Evolutionary conservation across 2,113 vertebrate genomes (phyloP), one percentile per base, ranked within the genome.

Genomic region (Phyllostomus hastatus): DNA sequence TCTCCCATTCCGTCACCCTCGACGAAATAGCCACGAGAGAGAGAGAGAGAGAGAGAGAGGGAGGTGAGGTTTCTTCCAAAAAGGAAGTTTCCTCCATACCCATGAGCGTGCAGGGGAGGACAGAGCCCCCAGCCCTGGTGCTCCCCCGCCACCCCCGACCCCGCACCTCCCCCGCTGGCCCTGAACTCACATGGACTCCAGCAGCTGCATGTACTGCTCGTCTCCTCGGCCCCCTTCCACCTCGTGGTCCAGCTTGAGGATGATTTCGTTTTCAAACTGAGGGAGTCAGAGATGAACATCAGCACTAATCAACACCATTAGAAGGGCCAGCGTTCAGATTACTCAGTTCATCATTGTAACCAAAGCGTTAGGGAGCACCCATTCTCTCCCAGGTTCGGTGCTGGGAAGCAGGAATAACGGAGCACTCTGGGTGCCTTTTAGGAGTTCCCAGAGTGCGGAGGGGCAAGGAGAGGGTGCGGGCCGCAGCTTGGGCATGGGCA

Each of bases 221-320:
- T 99, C 99, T 46, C 99, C 99, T 91, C 99, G 99, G 82, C 99
- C 99, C 26, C 99, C 99, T 98, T 99, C 99, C 94, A 99, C 99
- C 84, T 99, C 99, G 3, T 99, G 99, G 96, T 99, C 99, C 99
- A 99, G 97, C 98, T 99, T 99, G 97, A 99, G 98, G 98, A 99
- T 99, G 2, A 99, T 99, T 98, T 99, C 99, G 83, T 99, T 99
- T 98, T 99, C 99, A 98, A 99, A 99, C 99, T 99, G 97, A 87
- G 69, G 97, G 95, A 81, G 61, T 24, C 48, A 33, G 48, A 86
- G 59, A 75, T 11, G 33, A 66, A 83, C 72, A 88, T n/a, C 69
- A 83, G 59, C 24, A 66, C 24, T 0, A 59, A 57, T 57, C 54
- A 57, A 46, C 1, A 33, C 5, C 5, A 5, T 94, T 5, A 91